phyloP scores from a whole-genome alignment of 2,888 invertebrate species.

The Oegoconia quadripuncta region DNA sequence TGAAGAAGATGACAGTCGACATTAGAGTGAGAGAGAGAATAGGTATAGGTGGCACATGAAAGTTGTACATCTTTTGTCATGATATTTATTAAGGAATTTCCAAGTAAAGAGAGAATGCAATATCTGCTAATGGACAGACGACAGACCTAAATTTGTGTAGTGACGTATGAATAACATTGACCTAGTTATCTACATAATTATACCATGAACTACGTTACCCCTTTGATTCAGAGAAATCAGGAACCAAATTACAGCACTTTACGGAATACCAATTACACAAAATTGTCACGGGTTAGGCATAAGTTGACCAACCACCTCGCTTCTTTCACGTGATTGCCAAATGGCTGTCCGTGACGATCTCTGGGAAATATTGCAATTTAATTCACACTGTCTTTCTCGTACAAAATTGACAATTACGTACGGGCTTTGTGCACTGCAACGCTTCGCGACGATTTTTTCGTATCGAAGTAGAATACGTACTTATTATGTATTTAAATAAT shows the following conservation, averaged over 20 bases:
- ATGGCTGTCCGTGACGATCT: slow-evolving; percentile 16
- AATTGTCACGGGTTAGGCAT: slow-evolving; percentile 8
- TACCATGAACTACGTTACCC: neutral
- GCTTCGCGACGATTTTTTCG: neutral
- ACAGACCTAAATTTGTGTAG: too few species aligned
- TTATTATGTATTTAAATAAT: neutral
- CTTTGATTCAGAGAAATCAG: neutral
- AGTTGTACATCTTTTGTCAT: too few species aligned
- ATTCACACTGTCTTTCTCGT: slow-evolving; percentile 1
- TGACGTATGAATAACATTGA: too few species aligned
- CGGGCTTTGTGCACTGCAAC: neutral
- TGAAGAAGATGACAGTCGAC: too few species aligned
- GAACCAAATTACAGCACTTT: slow-evolving; percentile 5
- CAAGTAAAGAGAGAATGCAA: too few species aligned
- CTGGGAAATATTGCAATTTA: slow-evolving; percentile 9
- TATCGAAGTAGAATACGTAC: neutral
- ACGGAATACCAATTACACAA: slow-evolving; percentile 18
- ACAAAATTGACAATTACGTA: neutral
- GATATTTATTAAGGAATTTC: too few species aligned
- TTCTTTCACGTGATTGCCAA: slow-evolving; percentile 16
- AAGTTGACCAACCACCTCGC: slow-evolving; percentile 8
- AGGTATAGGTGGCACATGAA: too few species aligned
- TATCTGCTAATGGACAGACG: too few species aligned
- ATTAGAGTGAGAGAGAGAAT: too few species aligned
- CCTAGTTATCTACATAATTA: neutral